A percentile compares a stretch with the other conserved stretches of the same genome.
Conservation (phyloP, 2,888 invertebrate species). For the Spatulosminthurus flaviceps region DNA sequence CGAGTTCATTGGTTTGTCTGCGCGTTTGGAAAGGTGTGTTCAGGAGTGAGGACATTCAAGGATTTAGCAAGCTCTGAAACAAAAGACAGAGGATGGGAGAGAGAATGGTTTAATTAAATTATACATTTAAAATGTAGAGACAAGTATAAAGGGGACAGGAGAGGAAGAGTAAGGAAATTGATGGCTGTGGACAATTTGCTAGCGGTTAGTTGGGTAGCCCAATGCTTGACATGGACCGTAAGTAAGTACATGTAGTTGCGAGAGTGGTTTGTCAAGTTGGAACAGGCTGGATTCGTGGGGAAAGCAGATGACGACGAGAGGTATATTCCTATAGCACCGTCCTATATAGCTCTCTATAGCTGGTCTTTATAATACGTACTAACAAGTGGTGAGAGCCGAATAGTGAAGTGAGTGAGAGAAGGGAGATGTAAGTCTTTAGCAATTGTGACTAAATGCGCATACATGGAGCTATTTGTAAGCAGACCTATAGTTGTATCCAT, state of each 20-base stretch:
- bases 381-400: too few relatives aligned
- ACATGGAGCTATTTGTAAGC: too few relatives aligned
- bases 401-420: too few relatives aligned
- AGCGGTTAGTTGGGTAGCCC: neutral
- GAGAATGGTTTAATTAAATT: constrained; percentile 19
- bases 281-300: neutral
- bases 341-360: too few relatives aligned
- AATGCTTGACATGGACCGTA: neutral
- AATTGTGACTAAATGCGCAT: too few relatives aligned
- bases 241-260: neutral
- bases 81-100: constrained; percentile 32
- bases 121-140: constrained; percentile 18
- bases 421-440: too few relatives aligned
- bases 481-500: too few relatives aligned
- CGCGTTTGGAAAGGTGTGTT: constrained; percentile 25
- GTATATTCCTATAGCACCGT: too few relatives aligned
- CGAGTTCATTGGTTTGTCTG: neutral
- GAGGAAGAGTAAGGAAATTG: neutral
- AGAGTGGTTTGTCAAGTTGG: constrained; percentile 13
- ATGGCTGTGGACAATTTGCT: constrained; percentile 8
- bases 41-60: constrained; percentile 10
- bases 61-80: neutral
- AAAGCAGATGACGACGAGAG: neutral
- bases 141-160: neutral
- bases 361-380: too few relatives aligned